A percentile compares a stretch with the other conserved stretches of the same genome.
Evolutionary conservation across 2,113 vertebrate genomes (phyloP).

Genomic region (Hiodon tergisus): DNA sequence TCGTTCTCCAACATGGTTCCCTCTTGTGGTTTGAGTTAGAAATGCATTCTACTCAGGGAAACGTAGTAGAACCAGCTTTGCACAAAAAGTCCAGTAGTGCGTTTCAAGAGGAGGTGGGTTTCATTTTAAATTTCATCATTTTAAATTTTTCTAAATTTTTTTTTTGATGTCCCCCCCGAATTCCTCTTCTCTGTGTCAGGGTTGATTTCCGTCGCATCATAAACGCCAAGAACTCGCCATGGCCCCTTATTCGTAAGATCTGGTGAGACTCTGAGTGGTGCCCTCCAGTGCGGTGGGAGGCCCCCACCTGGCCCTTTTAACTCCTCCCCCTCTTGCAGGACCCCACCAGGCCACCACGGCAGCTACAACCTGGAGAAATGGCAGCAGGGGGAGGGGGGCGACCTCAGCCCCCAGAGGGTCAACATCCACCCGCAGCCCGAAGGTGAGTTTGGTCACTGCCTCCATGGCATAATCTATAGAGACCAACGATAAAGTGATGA

Average conservation of each 20-base stretch:
- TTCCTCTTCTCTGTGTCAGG: slow-evolving; percentile 28
- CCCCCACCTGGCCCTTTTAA: slow-evolving; percentile 4
- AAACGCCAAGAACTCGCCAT: slow-evolving; percentile 30
- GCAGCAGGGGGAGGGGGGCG: slow-evolving; percentile 32
- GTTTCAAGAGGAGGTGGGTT: neutral
- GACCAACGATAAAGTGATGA: too few relatives aligned
- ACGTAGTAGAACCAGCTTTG: neutral
- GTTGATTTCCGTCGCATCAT: slow-evolving; percentile 23
- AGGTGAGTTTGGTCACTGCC: slow-evolving; percentile 33
- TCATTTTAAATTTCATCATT: too few relatives aligned
- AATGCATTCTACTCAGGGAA: slow-evolving; percentile 4
- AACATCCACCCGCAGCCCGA: slow-evolving; percentile 42
- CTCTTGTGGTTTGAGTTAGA: slow-evolving; percentile 35
- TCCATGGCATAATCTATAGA: too few relatives aligned
- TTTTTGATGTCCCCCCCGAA: neutral
- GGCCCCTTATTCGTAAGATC: slow-evolving; percentile 37
- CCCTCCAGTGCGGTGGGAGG: neutral
- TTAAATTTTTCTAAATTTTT: neutral
- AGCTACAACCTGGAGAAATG: slow-evolving; percentile 41
- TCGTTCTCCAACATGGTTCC: slow-evolving; percentile 17
- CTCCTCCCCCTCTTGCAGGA: slow-evolving; percentile 38
- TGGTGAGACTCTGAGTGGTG: slow-evolving; percentile 32
- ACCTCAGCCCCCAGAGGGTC: slow-evolving; percentile 20
- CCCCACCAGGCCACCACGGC: slow-evolving; percentile 29
- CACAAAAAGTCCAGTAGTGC: neutral